Evolutionary conservation across 2,888 invertebrate species (phyloP).

Genomic region (Pogonocherus hispidulus): DNA sequence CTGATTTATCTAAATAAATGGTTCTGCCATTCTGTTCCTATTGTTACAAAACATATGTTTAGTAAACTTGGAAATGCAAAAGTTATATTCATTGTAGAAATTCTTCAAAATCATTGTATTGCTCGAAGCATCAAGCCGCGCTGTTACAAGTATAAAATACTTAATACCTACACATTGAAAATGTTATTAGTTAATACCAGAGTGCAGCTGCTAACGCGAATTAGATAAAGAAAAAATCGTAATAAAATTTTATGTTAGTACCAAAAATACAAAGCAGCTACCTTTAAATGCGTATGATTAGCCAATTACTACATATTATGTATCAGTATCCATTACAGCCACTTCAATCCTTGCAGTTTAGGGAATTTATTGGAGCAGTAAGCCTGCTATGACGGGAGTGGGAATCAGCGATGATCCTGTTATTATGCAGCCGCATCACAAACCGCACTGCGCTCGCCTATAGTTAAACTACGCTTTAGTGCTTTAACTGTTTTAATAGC

Average conservation of each 20-base stretch:
- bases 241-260: slow-evolving; percentile 20
- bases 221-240: neutral
- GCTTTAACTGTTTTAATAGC: slow-evolving; percentile 49
- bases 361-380: slow-evolving; percentile 65
- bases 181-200: neutral
- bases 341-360: slow-evolving; percentile 36
- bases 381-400: slow-evolving; percentile 67
- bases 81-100: no score
- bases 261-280: slow-evolving; percentile 1
- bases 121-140: no score
- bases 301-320: slow-evolving; percentile 21
- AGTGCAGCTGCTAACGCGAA: neutral
- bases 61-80: no score
- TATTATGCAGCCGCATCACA: slow-evolving; percentile 65
- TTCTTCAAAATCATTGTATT: no score
- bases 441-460: slow-evolving; percentile 53
- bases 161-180: neutral
- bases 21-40: no score
- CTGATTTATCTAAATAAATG: no score
- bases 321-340: slow-evolving; percentile 24
- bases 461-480: slow-evolving; percentile 42
- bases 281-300: slow-evolving; percentile 15
- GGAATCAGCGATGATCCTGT: slow-evolving; percentile 68
- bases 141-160: no score
- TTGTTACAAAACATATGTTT: no score